A percentile compares a stretch with the other conserved stretches of the same genome.
These are phyloP conservation scores for Caenorhabditis wallacei DNA, from an alignment of 2,888 invertebrate genomes.

Conservation along the genomic window DNA sequence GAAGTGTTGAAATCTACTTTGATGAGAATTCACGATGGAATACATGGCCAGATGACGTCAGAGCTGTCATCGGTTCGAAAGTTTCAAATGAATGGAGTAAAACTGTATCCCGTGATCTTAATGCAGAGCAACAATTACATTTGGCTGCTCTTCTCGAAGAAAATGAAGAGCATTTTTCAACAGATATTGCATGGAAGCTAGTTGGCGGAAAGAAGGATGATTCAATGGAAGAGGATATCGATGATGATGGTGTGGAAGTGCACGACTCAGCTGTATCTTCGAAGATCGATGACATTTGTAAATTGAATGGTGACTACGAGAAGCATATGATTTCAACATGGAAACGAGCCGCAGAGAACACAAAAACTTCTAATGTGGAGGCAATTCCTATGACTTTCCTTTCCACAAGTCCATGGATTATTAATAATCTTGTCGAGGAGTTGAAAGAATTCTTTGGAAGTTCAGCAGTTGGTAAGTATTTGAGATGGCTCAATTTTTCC, in stretches of 20 bases:
- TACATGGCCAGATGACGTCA: constrained; percentile 51
- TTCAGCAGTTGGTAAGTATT: constrained; percentile 21
- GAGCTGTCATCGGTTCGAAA: constrained; percentile 36
- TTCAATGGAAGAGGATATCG: constrained; percentile 52
- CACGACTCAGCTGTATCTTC: constrained; percentile 12
- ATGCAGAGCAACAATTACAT: constrained; percentile 63
- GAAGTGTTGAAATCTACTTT: constrained; percentile 93
- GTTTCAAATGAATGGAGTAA: constrained; percentile 20
- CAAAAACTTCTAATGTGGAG: constrained; percentile 42
- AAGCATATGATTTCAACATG: constrained; percentile 45
- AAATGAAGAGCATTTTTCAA: constrained; percentile 43
- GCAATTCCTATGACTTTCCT: constrained; percentile 42
- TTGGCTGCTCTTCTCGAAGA: constrained; percentile 63
- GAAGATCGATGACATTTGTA: neutral
- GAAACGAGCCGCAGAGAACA: constrained; percentile 30
- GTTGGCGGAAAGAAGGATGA: constrained; percentile 41
- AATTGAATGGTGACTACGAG: constrained; percentile 42
- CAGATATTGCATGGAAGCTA: constrained; percentile 53
- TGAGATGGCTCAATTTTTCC: neutral
- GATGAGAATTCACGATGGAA: constrained; percentile 75
- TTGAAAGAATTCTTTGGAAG: constrained; percentile 31
- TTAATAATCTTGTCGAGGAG: constrained; percentile 27
- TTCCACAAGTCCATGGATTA: constrained; percentile 19
- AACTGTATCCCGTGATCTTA: constrained; percentile 18
- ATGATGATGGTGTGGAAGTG: constrained; percentile 7